phyloP scores from a whole-genome alignment of 2,888 invertebrate genomes.

The Aethes cnicana region DNA sequence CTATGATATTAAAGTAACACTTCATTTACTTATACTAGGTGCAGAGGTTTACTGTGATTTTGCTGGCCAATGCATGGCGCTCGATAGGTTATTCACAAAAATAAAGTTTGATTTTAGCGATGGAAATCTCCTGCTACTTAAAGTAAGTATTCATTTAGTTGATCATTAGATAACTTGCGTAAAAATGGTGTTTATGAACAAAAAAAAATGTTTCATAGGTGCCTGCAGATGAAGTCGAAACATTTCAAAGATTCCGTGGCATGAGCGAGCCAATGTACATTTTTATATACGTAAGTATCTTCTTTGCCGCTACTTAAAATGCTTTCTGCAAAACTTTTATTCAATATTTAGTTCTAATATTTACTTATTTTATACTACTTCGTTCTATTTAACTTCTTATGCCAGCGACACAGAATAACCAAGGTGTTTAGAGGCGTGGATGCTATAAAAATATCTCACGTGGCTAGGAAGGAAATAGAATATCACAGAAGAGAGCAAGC shows the following conservation, averaged over 20 bases:
- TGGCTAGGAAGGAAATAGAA: conserved; percentile 53
- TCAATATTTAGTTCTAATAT: neutral
- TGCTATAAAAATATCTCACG: conserved; percentile 51
- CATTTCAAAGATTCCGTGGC: conserved; percentile 52
- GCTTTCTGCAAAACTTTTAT: neutral
- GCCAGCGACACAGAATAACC: conserved; percentile 60
- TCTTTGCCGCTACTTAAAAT: neutral
- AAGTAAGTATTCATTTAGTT: conserved; percentile 45
- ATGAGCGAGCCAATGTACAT: conserved; percentile 68
- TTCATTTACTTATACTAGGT: conserved; percentile 52
- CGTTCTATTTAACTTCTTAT: too few relatives aligned
- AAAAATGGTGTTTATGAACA: too few relatives aligned
- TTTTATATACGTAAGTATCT: conserved; percentile 63
- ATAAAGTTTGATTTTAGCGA: conserved; percentile 69
- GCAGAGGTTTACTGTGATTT: conserved; percentile 63
- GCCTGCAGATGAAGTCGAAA: conserved; percentile 58
- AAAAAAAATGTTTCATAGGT: conserved; percentile 54
- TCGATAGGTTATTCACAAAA: conserved; percentile 57
- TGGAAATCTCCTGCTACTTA: conserved; percentile 58
- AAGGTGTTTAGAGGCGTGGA: conserved; percentile 65
- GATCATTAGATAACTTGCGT: neutral
- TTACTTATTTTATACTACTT: neutral
- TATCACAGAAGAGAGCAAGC: conserved; percentile 40
- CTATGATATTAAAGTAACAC: too few relatives aligned
- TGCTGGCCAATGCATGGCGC: conserved; percentile 57